Percentiles rank a stretch among this genome's conserved stretches.
phyloP scores from a whole-genome alignment of 2,113 vertebrate species.

The Regulus satrapa region DNA sequence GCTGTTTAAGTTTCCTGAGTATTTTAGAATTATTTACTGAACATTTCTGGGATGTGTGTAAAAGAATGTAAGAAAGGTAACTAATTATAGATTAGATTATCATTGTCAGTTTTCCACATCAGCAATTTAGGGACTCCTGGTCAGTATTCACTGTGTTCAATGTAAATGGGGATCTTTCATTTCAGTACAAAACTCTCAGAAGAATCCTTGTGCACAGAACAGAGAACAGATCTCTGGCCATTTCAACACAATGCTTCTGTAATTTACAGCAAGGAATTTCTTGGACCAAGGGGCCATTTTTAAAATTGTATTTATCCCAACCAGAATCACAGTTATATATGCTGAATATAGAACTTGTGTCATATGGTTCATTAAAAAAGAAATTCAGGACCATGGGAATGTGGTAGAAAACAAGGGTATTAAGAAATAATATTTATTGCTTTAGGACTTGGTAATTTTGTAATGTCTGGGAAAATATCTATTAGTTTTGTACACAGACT shows the following conservation, averaged over 20 bases:
- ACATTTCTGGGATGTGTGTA: not conserved
- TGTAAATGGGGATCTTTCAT: not conserved
- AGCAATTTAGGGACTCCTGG: not conserved
- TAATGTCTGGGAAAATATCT: not conserved
- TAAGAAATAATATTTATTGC: not conserved
- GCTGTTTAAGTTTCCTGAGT: not conserved
- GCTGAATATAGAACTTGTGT: not conserved
- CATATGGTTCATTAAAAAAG: not conserved
- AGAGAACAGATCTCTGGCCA: not conserved
- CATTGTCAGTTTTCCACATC: not conserved
- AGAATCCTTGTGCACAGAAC: not conserved
- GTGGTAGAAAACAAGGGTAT: not conserved
- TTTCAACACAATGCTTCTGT: not conserved
- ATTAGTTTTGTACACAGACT: not conserved
- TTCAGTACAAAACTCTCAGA: not conserved
- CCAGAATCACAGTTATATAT: not conserved
- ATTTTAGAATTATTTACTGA: not conserved
- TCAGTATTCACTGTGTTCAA: not conserved
- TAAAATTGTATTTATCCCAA: not conserved
- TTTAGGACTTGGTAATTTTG: not conserved
- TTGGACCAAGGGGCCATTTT: not conserved
- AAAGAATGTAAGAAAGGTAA: not conserved
- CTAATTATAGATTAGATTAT: not conserved
- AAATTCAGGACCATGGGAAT: not conserved
- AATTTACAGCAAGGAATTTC: not conserved